Base-by-base conservation (phyloP, 2,888 invertebrate genomes). In the Apamea epomidion region DNA sequence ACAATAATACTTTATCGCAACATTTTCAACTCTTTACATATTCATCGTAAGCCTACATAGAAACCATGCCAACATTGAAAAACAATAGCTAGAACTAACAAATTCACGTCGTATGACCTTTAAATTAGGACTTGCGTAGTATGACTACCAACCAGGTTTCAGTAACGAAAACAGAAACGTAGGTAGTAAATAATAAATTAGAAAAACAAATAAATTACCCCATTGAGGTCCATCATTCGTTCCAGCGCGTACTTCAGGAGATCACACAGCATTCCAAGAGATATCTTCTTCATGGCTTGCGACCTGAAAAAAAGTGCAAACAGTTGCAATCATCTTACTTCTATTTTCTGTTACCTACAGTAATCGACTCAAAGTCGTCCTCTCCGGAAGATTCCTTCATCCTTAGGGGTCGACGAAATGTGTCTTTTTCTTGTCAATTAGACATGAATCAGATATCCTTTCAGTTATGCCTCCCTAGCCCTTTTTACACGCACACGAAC, bases 241-340 rank as follows among this genome's bases (percentile, higher is more conserved):
- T 98, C 98, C 76, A 99, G 96, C 6, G 99, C 98, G 94, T 98
- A 98, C 91, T 98, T 98, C 37, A 99, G 97, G 83, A 99, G 97
- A 87, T 98, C 98, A 94, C 98, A 98, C 25, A 99, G 97, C 92
- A 98, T 98, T 85, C 98, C 98, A 58, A 98, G 93, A 1, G 98
- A 97, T 87, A 98, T 97, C 91, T 98, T 98, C 90, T 98, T 97
- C 98, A 99, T 98, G 2, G 98, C 97, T 74, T 97, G 97, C 0
- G 98, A 98, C 88, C 97, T 97, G 95, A 80, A 97, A 95, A 87
- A 42, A 87, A 87, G 25, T 32, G 2, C 60, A 78, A 69, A n/a
- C 18, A 54, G 62, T 74, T 81, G 73, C 16, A 78, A 70, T 83
- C 16, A 73, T 68, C 48, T 29, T 18, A 42, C n/a, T 45, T 48